These are phyloP conservation scores for Drosophila punjabiensis DNA, from an alignment of 1,140 invertebrate species.

Conservation along the genomic window DNA sequence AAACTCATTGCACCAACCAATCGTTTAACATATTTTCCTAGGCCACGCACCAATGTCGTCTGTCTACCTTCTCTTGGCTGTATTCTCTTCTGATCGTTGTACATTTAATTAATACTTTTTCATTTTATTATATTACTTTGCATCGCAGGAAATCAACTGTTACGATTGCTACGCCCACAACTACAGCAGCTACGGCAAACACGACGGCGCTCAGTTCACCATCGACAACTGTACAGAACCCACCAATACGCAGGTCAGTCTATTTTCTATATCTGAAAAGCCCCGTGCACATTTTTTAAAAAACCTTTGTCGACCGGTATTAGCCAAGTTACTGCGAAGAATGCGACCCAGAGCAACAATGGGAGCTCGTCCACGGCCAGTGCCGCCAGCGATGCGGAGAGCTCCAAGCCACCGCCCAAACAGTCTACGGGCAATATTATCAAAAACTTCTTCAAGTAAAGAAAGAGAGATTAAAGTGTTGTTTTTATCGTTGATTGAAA, in stretches of 20 bases:
- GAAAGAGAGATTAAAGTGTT: constrained; percentile 6
- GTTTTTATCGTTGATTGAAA: constrained; percentile 25
- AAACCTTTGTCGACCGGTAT: constrained; percentile 30
- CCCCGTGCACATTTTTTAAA: constrained; percentile 2
- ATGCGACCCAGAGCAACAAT: constrained; percentile 51
- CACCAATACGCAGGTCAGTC: constrained; percentile 80
- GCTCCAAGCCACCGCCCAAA: constrained; percentile 72
- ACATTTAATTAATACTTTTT: not conserved
- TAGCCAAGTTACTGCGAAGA: constrained; percentile 82
- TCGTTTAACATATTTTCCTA: constrained; percentile 63
- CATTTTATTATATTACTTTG: constrained; percentile 20
- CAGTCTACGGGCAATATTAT: constrained; percentile 95
- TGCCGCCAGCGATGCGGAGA: constrained; percentile 64
- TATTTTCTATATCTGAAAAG: not conserved
- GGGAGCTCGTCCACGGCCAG: constrained; percentile 86
- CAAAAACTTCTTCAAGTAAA: constrained; percentile 98
- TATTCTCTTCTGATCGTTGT: constrained; percentile 7
- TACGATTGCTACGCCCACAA: constrained; percentile 61
- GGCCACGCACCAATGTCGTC: constrained; percentile 79
- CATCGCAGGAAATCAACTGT: constrained; percentile 62
- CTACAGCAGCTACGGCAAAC: constrained; percentile 59
- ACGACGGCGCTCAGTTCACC: constrained; percentile 68
- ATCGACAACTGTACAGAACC: constrained; percentile 68
- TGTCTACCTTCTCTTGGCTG: constrained; percentile 47
- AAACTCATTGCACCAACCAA: constrained; percentile 73